These are phyloP conservation scores for Rambutsinella grinnellia DNA, from an alignment of 2,888 invertebrate genomes.

Conservation along the genomic window DNA sequence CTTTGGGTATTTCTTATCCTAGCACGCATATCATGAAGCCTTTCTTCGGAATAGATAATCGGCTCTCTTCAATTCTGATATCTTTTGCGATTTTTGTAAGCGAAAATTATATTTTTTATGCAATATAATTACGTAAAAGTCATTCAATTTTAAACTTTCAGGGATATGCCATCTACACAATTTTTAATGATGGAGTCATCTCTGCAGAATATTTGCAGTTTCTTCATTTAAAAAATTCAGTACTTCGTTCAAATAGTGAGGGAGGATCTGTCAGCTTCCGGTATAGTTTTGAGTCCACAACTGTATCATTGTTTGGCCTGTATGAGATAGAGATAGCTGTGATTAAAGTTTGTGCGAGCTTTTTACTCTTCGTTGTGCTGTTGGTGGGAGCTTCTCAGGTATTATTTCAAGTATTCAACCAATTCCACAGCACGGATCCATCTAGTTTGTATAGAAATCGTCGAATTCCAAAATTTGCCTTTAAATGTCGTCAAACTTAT, in stretches of 20 bases:
- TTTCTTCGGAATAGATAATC: conserved; percentile 34
- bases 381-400: conserved; percentile 28
- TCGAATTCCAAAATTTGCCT: too few species aligned
- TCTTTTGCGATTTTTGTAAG: conserved; percentile 37
- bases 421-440: too few species aligned
- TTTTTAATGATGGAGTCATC: conserved; percentile 16
- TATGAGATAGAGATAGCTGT: conserved; percentile 30
- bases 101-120: background rate
- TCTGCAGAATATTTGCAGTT: conserved; percentile 1
- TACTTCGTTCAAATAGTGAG: background rate
- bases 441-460: too few species aligned
- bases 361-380: conserved; percentile 30
- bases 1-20: background rate
- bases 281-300: conserved; percentile 27
- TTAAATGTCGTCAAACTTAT: too few species aligned
- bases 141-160: conserved; percentile 4
- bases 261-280: background rate
- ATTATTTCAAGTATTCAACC: background rate
- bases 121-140: background rate
- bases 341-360: conserved; percentile 21
- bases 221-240: background rate
- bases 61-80: conserved; percentile 16
- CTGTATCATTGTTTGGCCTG: conserved; percentile 25
- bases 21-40: conserved; percentile 14
- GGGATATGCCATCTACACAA: conserved; percentile 16